These are phyloP conservation scores for Florisuga fusca DNA, from an alignment of 2,797 vertebrate species.

Conservation along the genomic window DNA sequence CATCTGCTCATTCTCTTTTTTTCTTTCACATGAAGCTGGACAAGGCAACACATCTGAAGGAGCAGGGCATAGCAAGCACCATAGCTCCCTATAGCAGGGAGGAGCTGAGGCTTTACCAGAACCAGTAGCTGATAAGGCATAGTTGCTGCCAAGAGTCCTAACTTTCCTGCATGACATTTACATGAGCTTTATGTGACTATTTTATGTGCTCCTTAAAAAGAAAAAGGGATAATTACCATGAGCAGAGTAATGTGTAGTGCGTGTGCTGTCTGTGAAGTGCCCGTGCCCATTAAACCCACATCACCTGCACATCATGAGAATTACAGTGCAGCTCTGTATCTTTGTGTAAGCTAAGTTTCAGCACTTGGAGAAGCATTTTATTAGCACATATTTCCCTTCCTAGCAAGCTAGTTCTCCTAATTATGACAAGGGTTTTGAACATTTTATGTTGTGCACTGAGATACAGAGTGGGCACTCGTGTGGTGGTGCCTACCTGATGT, in stretches of 20 bases:
- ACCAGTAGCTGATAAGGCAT: background rate
- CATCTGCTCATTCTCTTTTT: background rate
- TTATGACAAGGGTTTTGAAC: fast-evolving
- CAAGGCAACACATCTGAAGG: fast-evolving
- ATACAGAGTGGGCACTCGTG: fast-evolving
- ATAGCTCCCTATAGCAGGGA: fast-evolving
- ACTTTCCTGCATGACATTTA: background rate
- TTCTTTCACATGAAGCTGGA: background rate
- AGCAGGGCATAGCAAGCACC: fast-evolving
- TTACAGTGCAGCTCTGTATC: background rate
- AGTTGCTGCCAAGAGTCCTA: background rate
- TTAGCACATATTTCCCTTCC: fast-evolving
- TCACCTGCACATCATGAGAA: background rate
- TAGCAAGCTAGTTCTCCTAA: background rate
- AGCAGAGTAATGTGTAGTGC: background rate
- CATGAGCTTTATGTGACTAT: slow-evolving; percentile 24
- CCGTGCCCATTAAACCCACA: background rate
- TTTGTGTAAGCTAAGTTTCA: background rate
- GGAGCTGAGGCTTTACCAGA: background rate
- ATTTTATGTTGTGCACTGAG: background rate
- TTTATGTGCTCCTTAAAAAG: slow-evolving; percentile 55
- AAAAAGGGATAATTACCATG: slow-evolving; percentile 28
- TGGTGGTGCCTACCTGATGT: too few relatives aligned
- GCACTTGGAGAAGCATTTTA: background rate
- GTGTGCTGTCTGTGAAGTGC: background rate